These are phyloP conservation scores for Trichopoda pennipes DNA, from an alignment of 2,888 invertebrate genomes.

Conservation along the genomic window DNA sequence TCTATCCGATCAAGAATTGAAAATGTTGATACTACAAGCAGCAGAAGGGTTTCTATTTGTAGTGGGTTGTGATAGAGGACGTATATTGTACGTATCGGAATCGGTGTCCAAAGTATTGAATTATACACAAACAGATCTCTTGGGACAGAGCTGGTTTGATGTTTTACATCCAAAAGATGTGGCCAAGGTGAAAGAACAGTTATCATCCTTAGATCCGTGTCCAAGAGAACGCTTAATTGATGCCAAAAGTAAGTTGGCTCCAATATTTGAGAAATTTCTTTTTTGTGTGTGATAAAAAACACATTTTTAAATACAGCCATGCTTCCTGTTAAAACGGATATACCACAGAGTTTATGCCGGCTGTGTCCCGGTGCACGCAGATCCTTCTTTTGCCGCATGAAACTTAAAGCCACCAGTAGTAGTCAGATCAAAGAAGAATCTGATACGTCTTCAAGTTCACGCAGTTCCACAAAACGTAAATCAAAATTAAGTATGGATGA, in stretches of 20 bases:
- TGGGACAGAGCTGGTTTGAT: conserved; percentile 96
- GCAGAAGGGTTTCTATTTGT: conserved; percentile 96
- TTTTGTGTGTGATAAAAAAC: not conserved
- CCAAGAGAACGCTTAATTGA: conserved; percentile 94
- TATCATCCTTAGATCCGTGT: conserved; percentile 93
- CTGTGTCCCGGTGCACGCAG: conserved; percentile 93
- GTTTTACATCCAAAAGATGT: conserved; percentile 97
- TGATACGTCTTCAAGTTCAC: conserved; percentile 78
- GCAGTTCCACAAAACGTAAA: conserved; percentile 85
- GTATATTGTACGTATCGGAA: conserved; percentile 93
- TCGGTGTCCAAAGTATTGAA: conserved; percentile 91
- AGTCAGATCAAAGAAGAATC: conserved; percentile 88
- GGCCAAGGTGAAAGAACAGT: conserved; percentile 95
- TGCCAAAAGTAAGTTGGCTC: conserved; percentile 87
- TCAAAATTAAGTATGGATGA: conserved; percentile 85
- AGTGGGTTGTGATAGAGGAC: conserved; percentile 95
- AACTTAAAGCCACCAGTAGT: conserved; percentile 84
- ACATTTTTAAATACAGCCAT: conserved; percentile 84
- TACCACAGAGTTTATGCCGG: conserved; percentile 88
- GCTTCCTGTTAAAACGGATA: conserved; percentile 93
- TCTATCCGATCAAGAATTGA: conserved; percentile 92
- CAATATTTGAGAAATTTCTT: not conserved
- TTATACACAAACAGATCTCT: conserved; percentile 91
- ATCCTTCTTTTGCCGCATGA: conserved; percentile 97
- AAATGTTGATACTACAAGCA: conserved; percentile 91